A percentile compares a stretch with the other conserved stretches of the same genome.
Conservation (phyloP, 2,113 vertebrate genomes). For the Anarrhichthys ocellatus region DNA sequence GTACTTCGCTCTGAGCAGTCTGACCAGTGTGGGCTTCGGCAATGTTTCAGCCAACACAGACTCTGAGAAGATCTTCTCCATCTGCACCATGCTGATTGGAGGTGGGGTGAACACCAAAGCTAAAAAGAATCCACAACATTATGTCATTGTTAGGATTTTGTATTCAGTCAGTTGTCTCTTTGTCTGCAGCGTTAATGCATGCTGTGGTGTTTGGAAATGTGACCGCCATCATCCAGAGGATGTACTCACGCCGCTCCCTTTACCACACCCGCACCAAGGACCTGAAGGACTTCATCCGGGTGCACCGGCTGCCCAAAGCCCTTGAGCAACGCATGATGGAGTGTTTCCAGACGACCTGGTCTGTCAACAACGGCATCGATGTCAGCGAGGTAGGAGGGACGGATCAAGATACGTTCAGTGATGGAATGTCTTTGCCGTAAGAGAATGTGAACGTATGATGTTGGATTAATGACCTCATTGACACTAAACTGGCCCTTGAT, state of each 20-base stretch:
- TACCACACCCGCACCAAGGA: slow-evolving; percentile 85
- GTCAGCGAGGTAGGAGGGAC: slow-evolving; percentile 78
- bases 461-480: slow-evolving; percentile 39
- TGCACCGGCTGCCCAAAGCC: slow-evolving; percentile 84
- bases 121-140: not conserved
- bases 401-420: not conserved
- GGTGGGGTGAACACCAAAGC: slow-evolving; percentile 69
- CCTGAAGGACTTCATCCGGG: slow-evolving; percentile 84
- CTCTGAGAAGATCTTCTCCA: slow-evolving; percentile 89
- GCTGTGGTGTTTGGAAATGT: slow-evolving; percentile 85
- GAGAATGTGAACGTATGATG: not conserved
- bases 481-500: slow-evolving; percentile 7
- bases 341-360: slow-evolving; percentile 85
- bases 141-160: not conserved
- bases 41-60: slow-evolving; percentile 88
- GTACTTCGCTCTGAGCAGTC: slow-evolving; percentile 88
- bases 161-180: not conserved
- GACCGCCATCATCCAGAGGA: slow-evolving; percentile 86
- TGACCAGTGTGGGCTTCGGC: slow-evolving; percentile 87
- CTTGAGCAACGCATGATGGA: slow-evolving; percentile 85
- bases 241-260: slow-evolving; percentile 85
- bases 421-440: not conserved
- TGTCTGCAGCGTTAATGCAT: slow-evolving; percentile 80
- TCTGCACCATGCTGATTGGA: slow-evolving; percentile 89
- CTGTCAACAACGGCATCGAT: slow-evolving; percentile 83